Base-by-base conservation (phyloP, 2,797 vertebrate species). In the Danio kyathit region DNA sequence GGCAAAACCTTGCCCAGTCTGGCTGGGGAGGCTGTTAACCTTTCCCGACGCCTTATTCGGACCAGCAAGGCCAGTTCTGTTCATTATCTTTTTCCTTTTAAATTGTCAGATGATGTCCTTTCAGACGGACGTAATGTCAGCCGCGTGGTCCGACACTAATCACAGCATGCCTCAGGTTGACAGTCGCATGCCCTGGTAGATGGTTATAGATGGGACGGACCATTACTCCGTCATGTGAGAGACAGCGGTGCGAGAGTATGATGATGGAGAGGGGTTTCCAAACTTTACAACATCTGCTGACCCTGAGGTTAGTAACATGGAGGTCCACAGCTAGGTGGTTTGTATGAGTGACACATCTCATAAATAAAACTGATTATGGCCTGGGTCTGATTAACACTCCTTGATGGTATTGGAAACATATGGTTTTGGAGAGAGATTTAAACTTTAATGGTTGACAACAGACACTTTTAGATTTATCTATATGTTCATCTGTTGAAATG, bases 151-250 rank as follows among this genome's bases (percentile, higher is more conserved):
- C 51, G 2, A 82, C 81, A 82, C 80, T 90, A 86, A 90, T 90
- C 88, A 90, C 81, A 74, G 51, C 78, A 76, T 63, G 74, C 82
- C 84, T 64, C 13, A 57, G 80, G 6, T 69, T 85, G 90, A 89
- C 83, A 85, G 88, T 57, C 87, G 73, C 88, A 83, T 88, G 89
- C 90, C 88, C 86, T 85, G 73, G 67, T 86, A 83, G 88, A 52
- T 74, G 86, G 83, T 89, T 88, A 92, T 87, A 88, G 90, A 92
- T 89, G 84, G 88, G 59, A 76, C 69, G 0, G 16, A 73, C 78
- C 61, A 76, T 84, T 84, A 71, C 83, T 91, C 83, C 78, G 88
- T 92, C 90, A 88, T 61, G 80, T 71, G 70, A 19, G 0, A 87
- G 89, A 92, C 88, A 88, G 87, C 67, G 14, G 52, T 85, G 74